Conservation (phyloP, 2,797 vertebrate species). For the Ctenosaura bakeri region DNA sequence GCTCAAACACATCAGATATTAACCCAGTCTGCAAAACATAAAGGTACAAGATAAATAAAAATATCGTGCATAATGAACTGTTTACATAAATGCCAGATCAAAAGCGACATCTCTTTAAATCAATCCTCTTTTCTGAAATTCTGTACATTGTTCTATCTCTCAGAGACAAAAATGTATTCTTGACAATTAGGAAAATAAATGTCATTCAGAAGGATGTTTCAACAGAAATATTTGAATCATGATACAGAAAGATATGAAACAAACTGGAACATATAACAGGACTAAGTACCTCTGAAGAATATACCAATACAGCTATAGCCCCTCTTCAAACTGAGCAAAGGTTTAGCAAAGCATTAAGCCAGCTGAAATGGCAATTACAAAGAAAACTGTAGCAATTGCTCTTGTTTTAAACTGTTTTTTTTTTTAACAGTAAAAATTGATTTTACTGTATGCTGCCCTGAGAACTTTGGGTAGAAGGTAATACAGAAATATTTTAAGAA, state of each 20-base stretch:
- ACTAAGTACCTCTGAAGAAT: no score
- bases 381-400: neutral
- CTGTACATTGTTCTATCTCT: neutral
- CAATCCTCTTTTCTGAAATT: neutral
- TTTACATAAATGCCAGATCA: neutral
- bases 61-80: neutral
- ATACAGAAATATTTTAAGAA: no score
- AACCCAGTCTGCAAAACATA: neutral
- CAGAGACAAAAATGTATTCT: neutral
- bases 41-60: no score
- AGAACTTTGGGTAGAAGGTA: no score
- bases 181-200: conserved; percentile 12
- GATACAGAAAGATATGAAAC: no score
- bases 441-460: no score
- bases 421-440: no score
- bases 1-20: neutral
- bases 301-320: no score
- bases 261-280: no score
- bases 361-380: neutral
- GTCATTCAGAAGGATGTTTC: neutral
- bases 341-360: neutral
- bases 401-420: no score
- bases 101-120: neutral
- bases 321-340: neutral
- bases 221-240: neutral